These are phyloP conservation scores for Microctonus brassicae DNA, from an alignment of 2,888 invertebrate species.

Conservation along the genomic window DNA sequence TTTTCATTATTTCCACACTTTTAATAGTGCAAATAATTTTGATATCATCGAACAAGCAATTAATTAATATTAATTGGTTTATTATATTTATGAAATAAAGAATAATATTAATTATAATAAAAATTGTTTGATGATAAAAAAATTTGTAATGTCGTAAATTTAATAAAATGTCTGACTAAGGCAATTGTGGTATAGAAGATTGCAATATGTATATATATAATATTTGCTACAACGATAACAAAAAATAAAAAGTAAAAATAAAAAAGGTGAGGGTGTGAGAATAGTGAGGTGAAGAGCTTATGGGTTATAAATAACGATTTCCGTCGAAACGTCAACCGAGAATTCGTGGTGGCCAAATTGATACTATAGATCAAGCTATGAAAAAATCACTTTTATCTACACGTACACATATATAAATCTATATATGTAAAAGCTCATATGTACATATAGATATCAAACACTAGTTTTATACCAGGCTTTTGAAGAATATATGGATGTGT, in stretches of 20 bases:
- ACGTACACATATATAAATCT: not conserved
- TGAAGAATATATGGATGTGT: not conserved
- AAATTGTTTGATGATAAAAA: too few species aligned
- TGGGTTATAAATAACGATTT: slow-evolving; percentile 62
- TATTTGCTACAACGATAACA: not conserved
- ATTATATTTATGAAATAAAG: too few species aligned
- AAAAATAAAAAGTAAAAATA: not conserved
- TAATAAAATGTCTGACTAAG: not conserved
- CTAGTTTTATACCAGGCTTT: not conserved
- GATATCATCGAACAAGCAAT: not conserved
- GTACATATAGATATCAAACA: not conserved
- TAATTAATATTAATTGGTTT: too few species aligned
- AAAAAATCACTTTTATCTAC: slow-evolving; percentile 49
- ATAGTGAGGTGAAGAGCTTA: slow-evolving; percentile 50
- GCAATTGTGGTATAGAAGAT: not conserved
- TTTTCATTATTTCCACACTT: too few species aligned
- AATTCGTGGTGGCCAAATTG: slow-evolving; percentile 62
- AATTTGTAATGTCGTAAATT: not conserved
- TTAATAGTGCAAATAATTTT: too few species aligned
- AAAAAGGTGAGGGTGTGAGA: not conserved
- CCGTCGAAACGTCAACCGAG: slow-evolving; percentile 55
- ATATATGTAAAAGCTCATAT: too few species aligned
- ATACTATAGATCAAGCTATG: slow-evolving; percentile 62
- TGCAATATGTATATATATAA: not conserved
- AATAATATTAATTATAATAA: too few species aligned